These are phyloP conservation scores for Sebastes wilsoni DNA, from an alignment of 2,797 vertebrate species.

Conservation along the genomic window DNA sequence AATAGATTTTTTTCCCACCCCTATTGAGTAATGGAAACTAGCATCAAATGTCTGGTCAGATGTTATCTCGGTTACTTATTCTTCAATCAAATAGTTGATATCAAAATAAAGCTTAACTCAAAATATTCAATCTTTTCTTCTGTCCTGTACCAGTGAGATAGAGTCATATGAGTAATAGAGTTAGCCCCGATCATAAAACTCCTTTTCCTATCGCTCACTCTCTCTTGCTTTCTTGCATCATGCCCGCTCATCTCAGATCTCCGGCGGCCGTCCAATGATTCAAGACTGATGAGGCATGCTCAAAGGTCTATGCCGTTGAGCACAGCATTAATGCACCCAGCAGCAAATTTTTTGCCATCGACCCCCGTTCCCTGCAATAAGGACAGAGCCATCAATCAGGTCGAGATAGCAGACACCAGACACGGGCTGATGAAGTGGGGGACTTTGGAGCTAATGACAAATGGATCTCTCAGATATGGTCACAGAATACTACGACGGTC, in stretches of 20 bases:
- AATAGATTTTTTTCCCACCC: too few species aligned
- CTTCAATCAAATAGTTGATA: not conserved
- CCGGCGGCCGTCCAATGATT: constrained; percentile 70
- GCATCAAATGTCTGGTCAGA: not conserved
- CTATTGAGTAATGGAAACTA: not conserved
- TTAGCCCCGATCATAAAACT: constrained; percentile 61
- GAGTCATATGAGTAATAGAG: constrained; percentile 48
- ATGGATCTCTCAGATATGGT: constrained; percentile 75
- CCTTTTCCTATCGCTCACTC: constrained; percentile 27
- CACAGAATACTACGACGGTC: constrained; percentile 64
- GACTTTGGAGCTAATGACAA: constrained; percentile 79
- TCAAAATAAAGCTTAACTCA: constrained; percentile 3
- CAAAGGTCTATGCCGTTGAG: constrained; percentile 79
- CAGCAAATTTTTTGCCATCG: constrained; percentile 82
- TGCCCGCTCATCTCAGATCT: constrained; percentile 59
- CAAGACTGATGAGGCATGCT: constrained; percentile 79
- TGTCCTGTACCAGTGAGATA: constrained; percentile 20
- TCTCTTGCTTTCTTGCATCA: constrained; percentile 61
- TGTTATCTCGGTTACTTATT: not conserved
- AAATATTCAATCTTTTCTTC: constrained; percentile 24
- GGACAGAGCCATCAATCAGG: constrained; percentile 80
- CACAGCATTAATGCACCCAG: constrained; percentile 78
- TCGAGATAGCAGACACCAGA: constrained; percentile 75
- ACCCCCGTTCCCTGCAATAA: constrained; percentile 74
- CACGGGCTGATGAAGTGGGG: constrained; percentile 74